phyloP scores from a whole-genome alignment of 35 echinoderm and acorn worm genomes.

The Ophiothrix spiculata region DNA sequence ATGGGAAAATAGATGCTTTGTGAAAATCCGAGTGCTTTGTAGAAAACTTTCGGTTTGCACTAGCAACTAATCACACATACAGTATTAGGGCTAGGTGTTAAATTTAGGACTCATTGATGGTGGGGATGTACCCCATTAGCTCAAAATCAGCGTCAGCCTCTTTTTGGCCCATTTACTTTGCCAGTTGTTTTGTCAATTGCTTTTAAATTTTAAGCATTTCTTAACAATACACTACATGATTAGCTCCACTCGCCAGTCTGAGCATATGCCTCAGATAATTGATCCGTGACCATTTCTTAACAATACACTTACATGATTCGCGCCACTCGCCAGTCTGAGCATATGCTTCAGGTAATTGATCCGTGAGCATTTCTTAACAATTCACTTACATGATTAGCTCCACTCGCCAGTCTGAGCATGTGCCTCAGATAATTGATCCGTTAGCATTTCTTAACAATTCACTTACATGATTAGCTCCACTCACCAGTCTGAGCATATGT shows the following conservation, averaged over 20 bases:
- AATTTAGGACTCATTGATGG: too few species aligned
- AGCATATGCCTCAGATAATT: constrained; percentile 79
- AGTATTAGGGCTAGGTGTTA: too few species aligned
- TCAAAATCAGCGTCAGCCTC: too few species aligned
- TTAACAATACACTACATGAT: too few species aligned
- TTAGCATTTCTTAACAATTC: constrained; percentile 74
- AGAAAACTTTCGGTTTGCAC: too few species aligned
- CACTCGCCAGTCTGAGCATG: constrained; percentile 55
- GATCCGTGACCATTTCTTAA: constrained; percentile 72
- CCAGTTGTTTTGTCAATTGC: too few species aligned
- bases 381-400: constrained; percentile 86
- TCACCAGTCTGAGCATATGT: constrained; percentile 61
- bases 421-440: constrained; percentile 77
- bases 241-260: constrained; percentile 47
- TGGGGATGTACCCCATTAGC: too few species aligned
- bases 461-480: constrained; percentile 83
- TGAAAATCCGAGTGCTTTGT: too few species aligned
- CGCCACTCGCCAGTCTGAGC: constrained; percentile 50
- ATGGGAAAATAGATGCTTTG: too few species aligned
- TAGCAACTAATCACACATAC: too few species aligned
- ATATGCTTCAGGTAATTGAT: constrained; percentile 77
- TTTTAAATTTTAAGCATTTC: too few species aligned
- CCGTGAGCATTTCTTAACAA: constrained; percentile 78
- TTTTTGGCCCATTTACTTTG: too few species aligned
- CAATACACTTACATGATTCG: constrained; percentile 80